Base-by-base conservation (phyloP, 2,113 vertebrate species). In the Tor tambroides region DNA sequence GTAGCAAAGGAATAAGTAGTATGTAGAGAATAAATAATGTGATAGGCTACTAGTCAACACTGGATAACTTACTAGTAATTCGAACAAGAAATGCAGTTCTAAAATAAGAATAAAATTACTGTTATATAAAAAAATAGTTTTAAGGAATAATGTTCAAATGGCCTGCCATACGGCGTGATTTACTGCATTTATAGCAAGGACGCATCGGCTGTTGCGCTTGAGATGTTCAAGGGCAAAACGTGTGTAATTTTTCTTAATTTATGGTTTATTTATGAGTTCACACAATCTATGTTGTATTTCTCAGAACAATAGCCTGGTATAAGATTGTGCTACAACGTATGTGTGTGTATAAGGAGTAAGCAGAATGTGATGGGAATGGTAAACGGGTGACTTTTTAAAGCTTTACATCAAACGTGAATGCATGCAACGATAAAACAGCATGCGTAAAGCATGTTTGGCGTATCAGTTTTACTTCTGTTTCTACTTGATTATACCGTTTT, bases 181-280 rank as follows among this genome's bases (percentile, higher is more conserved):
- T 84, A 71, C 87, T 80, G 85, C 85, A 61, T 86, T 72, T 79
- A 75, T 61, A 11, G 83, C 87, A 81, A 88, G 87, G 87, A 72
- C 76, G 77, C 87, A 54, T 85, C 54, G 59, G 49, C 83, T 65
- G 80, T 85, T 80, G 79, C 80, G 30, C 67, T 75, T 63, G 82
- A 75, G 76, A 81, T 81, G 83, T 84, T 85, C 83, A 88, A 88
- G 87, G 87, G 77, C 84, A 85, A 63, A 88, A 88, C 32, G 56
- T 84, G 65, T 51, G 28, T 23, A 7, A 54, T 84, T 26, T 56
- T 54, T 54, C 10, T 17, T 71, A n/a, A 71, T 54, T 83, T 54
- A 83, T 32, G 46, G 46, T 83, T 71, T 83, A 43, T 83, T 71
- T 35, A 83, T 54, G 28, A 71, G 76, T 56, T 10, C 8, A 56